Conservation (phyloP, 2,797 vertebrate species). For the Thamnophis elegans region DNA sequence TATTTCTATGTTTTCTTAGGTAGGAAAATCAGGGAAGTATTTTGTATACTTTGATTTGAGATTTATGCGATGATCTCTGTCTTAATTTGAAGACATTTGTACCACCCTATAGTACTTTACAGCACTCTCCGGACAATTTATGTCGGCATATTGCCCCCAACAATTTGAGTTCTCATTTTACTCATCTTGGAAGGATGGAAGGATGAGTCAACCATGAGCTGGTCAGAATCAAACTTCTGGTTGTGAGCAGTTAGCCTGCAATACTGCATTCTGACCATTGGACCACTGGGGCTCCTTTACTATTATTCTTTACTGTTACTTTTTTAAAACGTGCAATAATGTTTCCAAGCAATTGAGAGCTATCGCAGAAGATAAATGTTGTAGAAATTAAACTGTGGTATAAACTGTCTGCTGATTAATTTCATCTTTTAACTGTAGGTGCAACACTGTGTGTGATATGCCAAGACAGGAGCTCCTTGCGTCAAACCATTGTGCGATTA, state of each 20-base stretch:
- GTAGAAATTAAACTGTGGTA: rapidly evolving
- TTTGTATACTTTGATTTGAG: neutral
- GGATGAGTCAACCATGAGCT: neutral
- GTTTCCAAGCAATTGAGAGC: neutral
- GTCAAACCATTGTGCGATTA: conserved; percentile 92
- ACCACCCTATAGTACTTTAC: neutral
- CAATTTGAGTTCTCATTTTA: neutral
- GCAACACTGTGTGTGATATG: conserved; percentile 97
- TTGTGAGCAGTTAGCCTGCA: neutral
- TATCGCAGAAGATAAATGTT: neutral
- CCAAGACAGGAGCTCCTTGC: conserved; percentile 94
- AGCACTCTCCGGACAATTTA: neutral
- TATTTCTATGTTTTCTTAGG: neutral
- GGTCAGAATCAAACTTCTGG: neutral
- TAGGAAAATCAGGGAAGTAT: neutral
- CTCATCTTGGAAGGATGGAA: neutral
- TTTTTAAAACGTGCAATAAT: neutral
- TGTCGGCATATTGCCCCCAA: neutral
- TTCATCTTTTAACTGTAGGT: conserved; percentile 73
- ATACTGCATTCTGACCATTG: neutral
- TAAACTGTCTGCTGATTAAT: neutral
- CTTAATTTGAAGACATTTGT: neutral
- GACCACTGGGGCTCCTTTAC: neutral
- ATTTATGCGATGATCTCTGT: neutral
- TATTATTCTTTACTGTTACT: neutral